phyloP scores from a whole-genome alignment of 1,140 invertebrate species.

The Bombyx mandarina region DNA sequence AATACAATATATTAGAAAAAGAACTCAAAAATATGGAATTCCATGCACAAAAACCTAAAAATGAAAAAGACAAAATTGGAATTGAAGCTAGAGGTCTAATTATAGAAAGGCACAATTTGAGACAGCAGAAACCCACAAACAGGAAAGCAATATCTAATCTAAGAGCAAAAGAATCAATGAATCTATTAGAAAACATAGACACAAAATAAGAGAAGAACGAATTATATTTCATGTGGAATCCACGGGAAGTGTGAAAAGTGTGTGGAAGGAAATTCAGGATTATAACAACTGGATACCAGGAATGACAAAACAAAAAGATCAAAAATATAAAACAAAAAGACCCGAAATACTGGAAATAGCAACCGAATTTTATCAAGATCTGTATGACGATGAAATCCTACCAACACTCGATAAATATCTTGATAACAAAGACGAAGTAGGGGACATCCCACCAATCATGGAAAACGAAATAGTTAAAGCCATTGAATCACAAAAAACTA shows the following conservation, averaged over 20 bases:
- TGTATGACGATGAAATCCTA: too few relatives aligned
- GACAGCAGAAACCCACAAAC: conserved; percentile 13
- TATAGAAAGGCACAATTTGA: conserved; percentile 11
- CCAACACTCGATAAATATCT: too few relatives aligned
- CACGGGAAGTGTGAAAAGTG: conserved; percentile 11
- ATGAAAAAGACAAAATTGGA: conserved; percentile 18
- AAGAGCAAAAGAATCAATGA: conserved; percentile 19
- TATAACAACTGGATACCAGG: too few relatives aligned
- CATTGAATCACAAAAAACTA: too few relatives aligned
- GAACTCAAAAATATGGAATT: conserved; percentile 14
- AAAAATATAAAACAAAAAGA: background rate
- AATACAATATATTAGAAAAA: conserved; percentile 18
- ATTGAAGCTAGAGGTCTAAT: conserved; percentile 20
- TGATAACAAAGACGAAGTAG: background rate
- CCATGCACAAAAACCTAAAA: conserved; percentile 5
- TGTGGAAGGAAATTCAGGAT: too few relatives aligned
- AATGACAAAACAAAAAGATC: too few relatives aligned
- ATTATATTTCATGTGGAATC: conserved; percentile 10
- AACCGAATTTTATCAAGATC: too few relatives aligned
- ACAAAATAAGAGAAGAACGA: conserved; percentile 10
- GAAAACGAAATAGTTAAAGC: too few relatives aligned
- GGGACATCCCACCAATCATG: conserved; percentile 8
- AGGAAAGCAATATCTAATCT: conserved; percentile 13
- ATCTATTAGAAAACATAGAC: conserved; percentile 14
- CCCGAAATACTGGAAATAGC: too few relatives aligned